A percentile compares a stretch with the other conserved stretches of the same genome.
Evolutionary conservation across 2,888 invertebrate species (phyloP).

Genomic region (Antitype chi): DNA sequence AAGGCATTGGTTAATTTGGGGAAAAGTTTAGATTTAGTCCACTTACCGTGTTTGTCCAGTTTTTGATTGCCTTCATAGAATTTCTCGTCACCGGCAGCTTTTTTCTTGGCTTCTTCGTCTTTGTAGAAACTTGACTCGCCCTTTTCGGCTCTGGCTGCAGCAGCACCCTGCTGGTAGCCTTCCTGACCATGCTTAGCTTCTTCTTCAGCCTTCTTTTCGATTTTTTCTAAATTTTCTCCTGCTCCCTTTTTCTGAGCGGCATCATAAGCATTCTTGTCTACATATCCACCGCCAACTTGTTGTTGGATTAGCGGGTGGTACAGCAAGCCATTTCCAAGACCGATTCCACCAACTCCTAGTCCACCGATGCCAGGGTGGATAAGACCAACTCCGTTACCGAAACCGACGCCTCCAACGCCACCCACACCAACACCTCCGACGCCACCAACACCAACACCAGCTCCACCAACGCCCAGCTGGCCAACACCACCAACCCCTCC

Average conservation of each 20-base stretch:
- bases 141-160: slow-evolving; percentile 90
- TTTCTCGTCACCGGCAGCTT: slow-evolving; percentile 91
- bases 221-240: slow-evolving; percentile 89
- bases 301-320: slow-evolving; percentile 83
- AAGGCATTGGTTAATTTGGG: slow-evolving; percentile 31
- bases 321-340: slow-evolving; percentile 79
- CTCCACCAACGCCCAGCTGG: slow-evolving; percentile 69
- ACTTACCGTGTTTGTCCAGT: slow-evolving; percentile 90
- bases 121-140: slow-evolving; percentile 89
- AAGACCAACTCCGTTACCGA: slow-evolving; percentile 75
- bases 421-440: slow-evolving; percentile 73
- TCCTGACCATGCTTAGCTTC: slow-evolving; percentile 90
- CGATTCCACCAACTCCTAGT: slow-evolving; percentile 79
- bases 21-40: slow-evolving; percentile 3
- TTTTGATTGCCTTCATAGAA: slow-evolving; percentile 91
- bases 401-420: slow-evolving; percentile 71
- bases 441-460: slow-evolving; percentile 71
- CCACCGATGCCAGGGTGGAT: slow-evolving; percentile 81
- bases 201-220: slow-evolving; percentile 90
- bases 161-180: slow-evolving; percentile 90
- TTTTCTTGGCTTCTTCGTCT: slow-evolving; percentile 91
- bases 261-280: slow-evolving; percentile 90
- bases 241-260: slow-evolving; percentile 90
- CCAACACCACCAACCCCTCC: slow-evolving; percentile 69
- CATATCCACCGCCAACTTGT: slow-evolving; percentile 87